phyloP scores from a whole-genome alignment of 2,113 vertebrate genomes.

The Plectropomus leopardus region DNA sequence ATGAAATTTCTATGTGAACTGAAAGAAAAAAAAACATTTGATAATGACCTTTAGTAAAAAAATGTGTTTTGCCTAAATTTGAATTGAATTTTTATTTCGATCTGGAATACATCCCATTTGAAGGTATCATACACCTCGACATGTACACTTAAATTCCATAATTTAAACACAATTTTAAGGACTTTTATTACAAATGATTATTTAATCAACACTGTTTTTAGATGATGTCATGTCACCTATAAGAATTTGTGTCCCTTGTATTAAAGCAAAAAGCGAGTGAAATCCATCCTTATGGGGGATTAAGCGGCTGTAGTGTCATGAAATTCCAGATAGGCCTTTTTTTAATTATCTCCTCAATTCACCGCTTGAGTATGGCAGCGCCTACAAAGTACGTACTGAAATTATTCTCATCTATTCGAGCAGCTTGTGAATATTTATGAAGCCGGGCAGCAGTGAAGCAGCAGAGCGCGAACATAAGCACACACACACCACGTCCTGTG shows the following conservation, averaged over 20 bases:
- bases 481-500: not conserved
- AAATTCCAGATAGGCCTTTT: constrained; percentile 7
- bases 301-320: not conserved
- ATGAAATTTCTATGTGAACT: no score
- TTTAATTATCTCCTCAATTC: constrained; percentile 41
- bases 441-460: constrained; percentile 6
- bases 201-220: not conserved
- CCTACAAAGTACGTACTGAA: constrained; percentile 7
- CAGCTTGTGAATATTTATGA: constrained; percentile 52
- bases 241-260: not conserved
- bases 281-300: not conserved
- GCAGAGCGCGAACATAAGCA: constrained; percentile 25
- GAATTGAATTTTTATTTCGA: no score
- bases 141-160: not conserved
- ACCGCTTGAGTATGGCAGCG: constrained; percentile 1
- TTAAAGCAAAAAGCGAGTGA: no score
- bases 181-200: not conserved
- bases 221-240: not conserved
- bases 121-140: no score
- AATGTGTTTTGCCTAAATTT: no score
- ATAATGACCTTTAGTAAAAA: no score
- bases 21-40: no score
- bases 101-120: no score
- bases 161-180: not conserved
- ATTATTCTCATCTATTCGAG: constrained; percentile 36